A percentile compares a stretch with the other conserved stretches of the same genome.
These are phyloP conservation scores for Andrena bucephala DNA, from an alignment of 2,888 invertebrate genomes.

Conservation along the genomic window DNA sequence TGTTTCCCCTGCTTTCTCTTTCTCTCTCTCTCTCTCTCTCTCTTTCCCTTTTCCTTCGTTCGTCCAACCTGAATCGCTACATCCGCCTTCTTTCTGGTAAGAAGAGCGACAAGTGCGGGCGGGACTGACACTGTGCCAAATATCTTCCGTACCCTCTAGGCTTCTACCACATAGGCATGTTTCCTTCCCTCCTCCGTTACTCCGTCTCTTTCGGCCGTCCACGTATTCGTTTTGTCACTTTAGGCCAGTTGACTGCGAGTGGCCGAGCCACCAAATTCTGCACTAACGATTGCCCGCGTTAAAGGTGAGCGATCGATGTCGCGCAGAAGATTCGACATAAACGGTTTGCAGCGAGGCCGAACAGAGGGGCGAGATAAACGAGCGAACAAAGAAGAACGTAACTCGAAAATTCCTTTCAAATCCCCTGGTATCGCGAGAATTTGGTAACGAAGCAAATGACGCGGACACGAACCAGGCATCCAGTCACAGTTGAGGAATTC, in stretches of 20 bases:
- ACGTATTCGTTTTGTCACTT: slow-evolving; percentile 3
- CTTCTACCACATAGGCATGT: slow-evolving; percentile 34
- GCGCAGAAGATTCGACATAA: not conserved
- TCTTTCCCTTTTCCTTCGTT: slow-evolving; percentile 24
- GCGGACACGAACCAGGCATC: slow-evolving; percentile 20
- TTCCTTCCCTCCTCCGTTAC: slow-evolving; percentile 23
- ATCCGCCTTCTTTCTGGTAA: slow-evolving; percentile 43
- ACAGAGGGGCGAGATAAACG: not conserved
- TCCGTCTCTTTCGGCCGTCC: not conserved
- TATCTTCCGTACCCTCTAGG: slow-evolving; percentile 51
- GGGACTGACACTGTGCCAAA: slow-evolving; percentile 71
- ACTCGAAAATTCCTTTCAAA: not conserved
- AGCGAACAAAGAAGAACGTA: not conserved
- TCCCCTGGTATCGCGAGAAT: not conserved
- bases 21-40: slow-evolving; percentile 19
- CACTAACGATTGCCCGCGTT: slow-evolving; percentile 10
- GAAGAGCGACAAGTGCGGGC: slow-evolving; percentile 64
- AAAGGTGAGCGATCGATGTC: slow-evolving; percentile 34
- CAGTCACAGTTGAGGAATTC: slow-evolving; percentile 39
- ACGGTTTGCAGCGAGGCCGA: not conserved
- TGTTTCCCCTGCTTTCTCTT: not conserved
- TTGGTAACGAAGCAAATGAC: slow-evolving; percentile 19
- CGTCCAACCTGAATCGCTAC: slow-evolving; percentile 17
- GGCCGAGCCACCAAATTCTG: slow-evolving; percentile 39
- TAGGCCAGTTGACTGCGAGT: slow-evolving; percentile 30